A percentile compares a stretch with the other conserved stretches of the same genome.
Conservation (phyloP, 2,113 vertebrate species). For the Engraulis encrasicolus region DNA sequence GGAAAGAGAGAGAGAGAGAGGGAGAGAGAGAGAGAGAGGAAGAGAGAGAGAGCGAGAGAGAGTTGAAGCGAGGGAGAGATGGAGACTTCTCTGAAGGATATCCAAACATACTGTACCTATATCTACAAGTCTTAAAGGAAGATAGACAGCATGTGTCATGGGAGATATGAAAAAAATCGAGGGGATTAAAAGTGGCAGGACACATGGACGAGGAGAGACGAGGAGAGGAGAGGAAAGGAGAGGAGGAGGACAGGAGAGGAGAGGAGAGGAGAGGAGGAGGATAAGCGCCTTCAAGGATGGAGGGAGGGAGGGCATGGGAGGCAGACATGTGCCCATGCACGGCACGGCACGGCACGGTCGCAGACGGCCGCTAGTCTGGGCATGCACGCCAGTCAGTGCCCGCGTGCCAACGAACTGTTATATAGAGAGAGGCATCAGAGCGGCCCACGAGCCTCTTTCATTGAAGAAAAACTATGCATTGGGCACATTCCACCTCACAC, state of each 20-base stretch:
- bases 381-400: slow-evolving; percentile 45
- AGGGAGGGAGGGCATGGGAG: slow-evolving; percentile 30
- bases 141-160: too few species aligned
- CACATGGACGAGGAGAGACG: too few species aligned
- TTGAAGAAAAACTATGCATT: slow-evolving; percentile 1
- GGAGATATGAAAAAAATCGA: too few species aligned
- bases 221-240: slow-evolving; percentile 1
- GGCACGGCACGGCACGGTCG: slow-evolving; percentile 37
- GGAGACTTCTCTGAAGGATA: background rate
- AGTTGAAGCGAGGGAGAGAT: background rate
- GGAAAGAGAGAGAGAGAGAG: background rate
- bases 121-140: too few species aligned
- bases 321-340: slow-evolving; percentile 43
- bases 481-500: background rate
- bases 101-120: background rate
- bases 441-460: background rate
- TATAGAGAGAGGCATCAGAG: slow-evolving; percentile 41
- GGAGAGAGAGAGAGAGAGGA: background rate
- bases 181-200: too few species aligned
- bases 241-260: background rate
- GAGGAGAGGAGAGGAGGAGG: background rate
- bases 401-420: slow-evolving; percentile 31
- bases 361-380: slow-evolving; percentile 44
- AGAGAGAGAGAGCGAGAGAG: background rate
- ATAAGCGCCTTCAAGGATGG: too few species aligned